Conservation (phyloP, 2,113 vertebrate genomes). For the Podiceps cristatus region DNA sequence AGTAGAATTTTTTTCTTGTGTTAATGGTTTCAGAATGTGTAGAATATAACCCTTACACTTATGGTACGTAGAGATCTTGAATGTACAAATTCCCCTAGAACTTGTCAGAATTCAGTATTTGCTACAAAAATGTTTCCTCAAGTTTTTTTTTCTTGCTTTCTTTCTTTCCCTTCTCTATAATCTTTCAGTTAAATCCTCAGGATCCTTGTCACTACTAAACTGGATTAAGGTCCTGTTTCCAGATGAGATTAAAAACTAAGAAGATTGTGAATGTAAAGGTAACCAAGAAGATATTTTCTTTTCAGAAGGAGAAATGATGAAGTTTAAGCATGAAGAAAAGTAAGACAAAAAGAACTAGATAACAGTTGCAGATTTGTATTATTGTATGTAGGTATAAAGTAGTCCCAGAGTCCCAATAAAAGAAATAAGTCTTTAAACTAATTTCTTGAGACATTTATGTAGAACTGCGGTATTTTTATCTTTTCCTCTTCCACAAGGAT, state of each 20-base stretch:
- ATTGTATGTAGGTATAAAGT: neutral
- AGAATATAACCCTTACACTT: neutral
- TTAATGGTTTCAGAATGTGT: neutral
- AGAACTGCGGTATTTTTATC: neutral
- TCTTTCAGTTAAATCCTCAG: conserved; percentile 39
- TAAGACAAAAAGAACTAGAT: conserved; percentile 9
- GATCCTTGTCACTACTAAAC: conserved; percentile 47
- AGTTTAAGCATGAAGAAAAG: conserved; percentile 36
- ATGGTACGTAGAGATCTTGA: neutral
- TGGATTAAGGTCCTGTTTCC: conserved; percentile 51
- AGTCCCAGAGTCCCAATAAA: neutral
- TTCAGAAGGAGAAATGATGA: conserved; percentile 19
- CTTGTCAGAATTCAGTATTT: neutral
- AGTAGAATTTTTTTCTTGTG: neutral
- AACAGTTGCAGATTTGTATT: neutral
- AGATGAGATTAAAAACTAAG: conserved; percentile 67
- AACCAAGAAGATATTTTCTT: conserved; percentile 42
- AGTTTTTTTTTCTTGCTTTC: neutral
- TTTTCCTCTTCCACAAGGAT: neutral
- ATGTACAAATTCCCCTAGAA: neutral
- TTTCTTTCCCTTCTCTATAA: neutral
- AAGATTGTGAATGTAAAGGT: conserved; percentile 24
- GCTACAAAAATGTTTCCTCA: neutral
- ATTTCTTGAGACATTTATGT: neutral
- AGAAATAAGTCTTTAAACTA: neutral